Conservation (phyloP, 1,140 invertebrate genomes). For the Neomicropteryx cornuta region DNA sequence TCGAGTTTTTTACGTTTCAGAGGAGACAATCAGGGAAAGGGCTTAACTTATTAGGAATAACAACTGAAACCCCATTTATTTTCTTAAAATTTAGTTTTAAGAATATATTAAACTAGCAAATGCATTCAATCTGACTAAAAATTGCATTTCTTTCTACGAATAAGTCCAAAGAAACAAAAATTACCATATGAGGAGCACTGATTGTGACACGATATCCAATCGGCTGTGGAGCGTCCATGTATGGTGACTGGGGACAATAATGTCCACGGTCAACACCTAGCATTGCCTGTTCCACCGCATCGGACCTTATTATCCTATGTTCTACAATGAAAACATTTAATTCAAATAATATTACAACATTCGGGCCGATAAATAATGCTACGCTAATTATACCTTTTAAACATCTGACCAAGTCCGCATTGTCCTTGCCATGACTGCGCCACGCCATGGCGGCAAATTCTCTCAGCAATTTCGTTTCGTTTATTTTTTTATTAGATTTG, state of each 20-base stretch:
- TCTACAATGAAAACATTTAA: slow-evolving; percentile 37
- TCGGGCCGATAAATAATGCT: neutral
- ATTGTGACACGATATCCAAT: slow-evolving; percentile 91
- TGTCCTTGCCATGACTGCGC: slow-evolving; percentile 73
- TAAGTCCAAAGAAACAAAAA: slow-evolving; percentile 4
- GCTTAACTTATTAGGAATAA: too few species aligned
- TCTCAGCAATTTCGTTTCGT: neutral
- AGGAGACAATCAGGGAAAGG: too few species aligned
- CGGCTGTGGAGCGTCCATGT: slow-evolving; percentile 80
- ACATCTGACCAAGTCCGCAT: slow-evolving; percentile 75
- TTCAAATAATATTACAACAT: slow-evolving; percentile 2
- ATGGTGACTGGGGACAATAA: slow-evolving; percentile 68
- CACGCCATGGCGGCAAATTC: slow-evolving; percentile 49
- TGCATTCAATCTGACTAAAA: too few species aligned
- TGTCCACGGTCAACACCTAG: slow-evolving; percentile 71
- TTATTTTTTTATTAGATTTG: slow-evolving; percentile 2
- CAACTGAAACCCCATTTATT: too few species aligned
- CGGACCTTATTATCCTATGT: slow-evolving; percentile 74
- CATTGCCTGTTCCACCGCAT: slow-evolving; percentile 77
- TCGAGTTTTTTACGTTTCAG: too few species aligned
- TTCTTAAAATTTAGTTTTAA: too few species aligned
- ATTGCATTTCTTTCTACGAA: neutral
- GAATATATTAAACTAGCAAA: too few species aligned
- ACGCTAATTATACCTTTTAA: slow-evolving; percentile 77
- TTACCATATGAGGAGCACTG: slow-evolving; percentile 96